These are phyloP conservation scores for Sinocyclocheilus grahami DNA, from an alignment of 2,113 vertebrate species.

Conservation along the genomic window DNA sequence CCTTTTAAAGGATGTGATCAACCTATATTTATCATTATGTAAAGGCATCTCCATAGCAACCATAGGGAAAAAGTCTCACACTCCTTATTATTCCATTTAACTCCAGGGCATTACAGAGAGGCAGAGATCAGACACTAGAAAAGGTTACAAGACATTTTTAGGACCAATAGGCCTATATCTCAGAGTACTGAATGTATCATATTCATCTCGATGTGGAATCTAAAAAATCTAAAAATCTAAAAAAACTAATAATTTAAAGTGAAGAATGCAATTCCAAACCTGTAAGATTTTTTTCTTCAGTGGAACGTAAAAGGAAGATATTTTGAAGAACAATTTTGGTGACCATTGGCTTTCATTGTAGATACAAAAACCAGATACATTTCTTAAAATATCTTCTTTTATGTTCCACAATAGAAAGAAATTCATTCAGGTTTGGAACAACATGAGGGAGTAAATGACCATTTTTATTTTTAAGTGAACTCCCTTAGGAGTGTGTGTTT, in stretches of 20 bases:
- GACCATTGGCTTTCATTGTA: not conserved
- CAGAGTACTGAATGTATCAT: not conserved
- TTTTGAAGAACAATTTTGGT: not conserved
- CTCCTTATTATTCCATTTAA: not conserved
- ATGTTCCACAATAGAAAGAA: not conserved
- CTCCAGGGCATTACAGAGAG: not conserved
- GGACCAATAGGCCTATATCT: not conserved
- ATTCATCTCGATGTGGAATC: not conserved
- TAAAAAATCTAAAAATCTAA: not conserved
- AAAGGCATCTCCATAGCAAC: slow-evolving; percentile 35
- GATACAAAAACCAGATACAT: not conserved
- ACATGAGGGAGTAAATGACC: no score
- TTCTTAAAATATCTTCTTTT: not conserved
- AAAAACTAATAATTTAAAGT: not conserved
- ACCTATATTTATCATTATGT: slow-evolving; percentile 18
- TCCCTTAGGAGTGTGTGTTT: not conserved
- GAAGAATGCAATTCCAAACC: not conserved
- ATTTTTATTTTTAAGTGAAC: not conserved
- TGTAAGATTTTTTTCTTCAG: no score
- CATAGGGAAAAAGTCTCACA: not conserved
- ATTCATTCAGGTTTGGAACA: not conserved
- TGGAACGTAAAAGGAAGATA: not conserved
- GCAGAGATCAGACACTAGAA: not conserved
- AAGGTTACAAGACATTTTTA: not conserved
- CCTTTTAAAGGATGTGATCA: slow-evolving; percentile 20